A percentile compares a stretch with the other conserved stretches of the same genome.
These are phyloP conservation scores for Notothenia rossii DNA, from an alignment of 2,113 vertebrate genomes.

Conservation along the genomic window DNA sequence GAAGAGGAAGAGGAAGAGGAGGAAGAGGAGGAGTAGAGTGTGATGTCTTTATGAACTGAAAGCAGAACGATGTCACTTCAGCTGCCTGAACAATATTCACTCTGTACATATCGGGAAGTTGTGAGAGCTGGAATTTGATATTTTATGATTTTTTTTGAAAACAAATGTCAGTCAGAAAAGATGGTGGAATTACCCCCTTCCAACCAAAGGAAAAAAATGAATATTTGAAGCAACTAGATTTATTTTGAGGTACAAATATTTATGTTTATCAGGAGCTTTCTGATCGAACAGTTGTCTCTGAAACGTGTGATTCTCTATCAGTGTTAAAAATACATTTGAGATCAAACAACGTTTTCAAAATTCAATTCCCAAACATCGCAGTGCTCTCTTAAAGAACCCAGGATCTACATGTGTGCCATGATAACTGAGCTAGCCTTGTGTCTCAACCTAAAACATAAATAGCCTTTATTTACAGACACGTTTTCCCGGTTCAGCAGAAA, in stretches of 20 bases:
- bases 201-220: neutral
- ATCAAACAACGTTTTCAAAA: neutral
- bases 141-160: neutral
- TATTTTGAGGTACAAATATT: neutral
- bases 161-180: neutral
- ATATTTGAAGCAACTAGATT: neutral
- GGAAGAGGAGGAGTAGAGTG: neutral
- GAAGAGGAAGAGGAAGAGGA: constrained; percentile 42
- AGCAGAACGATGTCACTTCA: constrained; percentile 44
- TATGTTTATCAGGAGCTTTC: neutral
- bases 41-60: constrained; percentile 6
- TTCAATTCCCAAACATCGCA: neutral
- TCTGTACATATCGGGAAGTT: constrained; percentile 14
- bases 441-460: too few relatives aligned
- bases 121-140: neutral
- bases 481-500: too few relatives aligned
- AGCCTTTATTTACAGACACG: too few relatives aligned
- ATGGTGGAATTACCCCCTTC: neutral
- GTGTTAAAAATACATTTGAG: too few relatives aligned
- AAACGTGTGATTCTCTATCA: too few relatives aligned
- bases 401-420: too few relatives aligned
- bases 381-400: too few relatives aligned
- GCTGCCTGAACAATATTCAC: constrained; percentile 20
- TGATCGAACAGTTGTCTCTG: neutral
- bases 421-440: too few relatives aligned